Evolutionary conservation across 2,113 vertebrate genomes (phyloP), one percentile per base, ranked within the genome.

Genomic region (Leptosomus discolor): DNA sequence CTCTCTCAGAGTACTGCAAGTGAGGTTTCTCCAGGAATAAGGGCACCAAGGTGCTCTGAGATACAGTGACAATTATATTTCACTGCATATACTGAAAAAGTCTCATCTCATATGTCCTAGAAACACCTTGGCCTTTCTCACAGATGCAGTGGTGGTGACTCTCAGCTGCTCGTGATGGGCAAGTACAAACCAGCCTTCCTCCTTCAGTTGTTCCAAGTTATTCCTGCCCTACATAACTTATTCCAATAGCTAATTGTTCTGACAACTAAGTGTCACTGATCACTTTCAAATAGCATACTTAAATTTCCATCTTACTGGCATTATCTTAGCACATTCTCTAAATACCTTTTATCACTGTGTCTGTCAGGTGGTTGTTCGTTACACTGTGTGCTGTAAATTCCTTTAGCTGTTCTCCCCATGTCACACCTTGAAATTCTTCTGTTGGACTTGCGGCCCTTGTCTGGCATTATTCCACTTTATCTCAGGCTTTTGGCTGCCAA

Each of bases 101-200:
- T 24, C 46, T 90, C 7, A 30, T 27, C n/a, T 75, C 11, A 5
- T 53, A 12, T 24, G 20, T 41, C 50, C 32, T 26, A 53, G 45
- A 41, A 74, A 46, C 11, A 39, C 10, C 12, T 84, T 57, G 83
- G 14, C 17, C 45, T 45, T 77, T 70, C 70, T 79, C 37, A 65
- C 27, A 60, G 39, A 12, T 17, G 21, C 20, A 53, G 15, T 3
- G 4, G 11, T 9, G 29, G 24, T 60, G 76, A 45, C 15, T n/a
- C 27, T 82, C 43, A 51, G 53, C 67, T 13, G 0, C 20, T 58
- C 0, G 0, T 1, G 3, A 71, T 29, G 11, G 39, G 1, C 39
- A 92, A 27, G 13, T 50, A 43, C 22, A 64, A 70, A 54, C 7
- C 34, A 86, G 12, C 8, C 41, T 88, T 70, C 15, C 22, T 91